Percentiles rank a stretch among this genome's conserved stretches.
Evolutionary conservation across 2,797 vertebrate species (phyloP).

Genomic region (Chloroceryle amazona): DNA sequence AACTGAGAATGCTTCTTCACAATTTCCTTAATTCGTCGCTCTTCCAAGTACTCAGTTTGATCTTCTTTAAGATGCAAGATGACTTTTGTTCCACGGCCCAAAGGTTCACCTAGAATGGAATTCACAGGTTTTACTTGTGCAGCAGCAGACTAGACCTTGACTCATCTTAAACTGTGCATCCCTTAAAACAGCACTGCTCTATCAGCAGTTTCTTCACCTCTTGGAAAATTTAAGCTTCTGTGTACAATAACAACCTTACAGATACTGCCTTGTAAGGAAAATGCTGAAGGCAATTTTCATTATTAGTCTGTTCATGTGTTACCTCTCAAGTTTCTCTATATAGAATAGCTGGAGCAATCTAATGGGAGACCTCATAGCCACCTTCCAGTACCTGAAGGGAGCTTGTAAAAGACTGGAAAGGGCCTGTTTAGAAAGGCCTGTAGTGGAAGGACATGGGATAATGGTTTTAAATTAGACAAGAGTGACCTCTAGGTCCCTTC

Average conservation of each 20-base stretch:
- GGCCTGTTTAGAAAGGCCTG: too few relatives aligned
- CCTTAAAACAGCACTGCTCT: accelerated
- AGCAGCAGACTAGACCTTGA: accelerated
- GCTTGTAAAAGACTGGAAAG: too few relatives aligned
- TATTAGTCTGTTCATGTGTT: accelerated
- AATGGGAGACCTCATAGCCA: too few relatives aligned
- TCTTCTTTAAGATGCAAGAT: conserved; percentile 95
- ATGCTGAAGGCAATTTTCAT: accelerated
- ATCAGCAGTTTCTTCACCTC: accelerated
- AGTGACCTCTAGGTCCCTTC: too few relatives aligned
- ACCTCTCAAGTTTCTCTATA: accelerated
- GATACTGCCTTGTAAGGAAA: accelerated
- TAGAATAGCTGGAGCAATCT: accelerated
- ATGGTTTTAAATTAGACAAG: too few relatives aligned
- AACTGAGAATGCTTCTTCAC: conserved; percentile 98
- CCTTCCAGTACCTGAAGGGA: too few relatives aligned
- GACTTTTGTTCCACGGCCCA: conserved; percentile 93
- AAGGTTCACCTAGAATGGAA: conserved; percentile 82
- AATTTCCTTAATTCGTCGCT: conserved; percentile 91
- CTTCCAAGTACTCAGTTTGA: conserved; percentile 92
- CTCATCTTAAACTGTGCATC: accelerated
- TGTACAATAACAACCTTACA: accelerated
- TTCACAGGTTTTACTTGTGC: accelerated
- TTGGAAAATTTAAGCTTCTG: accelerated
- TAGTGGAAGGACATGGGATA: too few relatives aligned